Percentiles rank a stretch among this genome's conserved stretches.
phyloP scores from a whole-genome alignment of 2,113 vertebrate species.

The Prietella phreatophila region DNA sequence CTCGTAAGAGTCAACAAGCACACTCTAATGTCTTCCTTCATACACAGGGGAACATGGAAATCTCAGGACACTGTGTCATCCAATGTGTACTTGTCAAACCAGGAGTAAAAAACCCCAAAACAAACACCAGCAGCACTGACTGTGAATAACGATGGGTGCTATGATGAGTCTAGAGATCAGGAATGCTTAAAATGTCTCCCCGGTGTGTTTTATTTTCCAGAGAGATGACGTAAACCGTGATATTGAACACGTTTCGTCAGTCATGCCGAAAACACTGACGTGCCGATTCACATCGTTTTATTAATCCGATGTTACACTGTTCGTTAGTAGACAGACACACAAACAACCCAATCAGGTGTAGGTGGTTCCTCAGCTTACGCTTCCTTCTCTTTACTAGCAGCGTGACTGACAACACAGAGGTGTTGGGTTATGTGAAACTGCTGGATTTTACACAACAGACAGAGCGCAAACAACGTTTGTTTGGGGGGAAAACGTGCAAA shows the following conservation, averaged over 20 bases:
- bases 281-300: neutral
- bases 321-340: neutral
- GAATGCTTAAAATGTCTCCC: neutral
- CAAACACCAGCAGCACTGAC: no score
- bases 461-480: neutral
- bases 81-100: neutral
- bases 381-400: neutral
- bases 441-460: neutral
- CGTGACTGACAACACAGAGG: neutral
- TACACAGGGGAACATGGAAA: neutral
- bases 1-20: slow-evolving; percentile 7
- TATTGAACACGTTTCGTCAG: neutral
- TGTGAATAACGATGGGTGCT: neutral
- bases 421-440: neutral
- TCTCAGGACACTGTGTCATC: neutral
- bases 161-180: neutral
- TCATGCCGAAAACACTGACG: neutral
- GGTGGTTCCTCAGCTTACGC: neutral
- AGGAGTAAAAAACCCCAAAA: neutral
- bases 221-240: neutral
- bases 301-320: neutral
- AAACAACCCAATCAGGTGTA: neutral
- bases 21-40: neutral
- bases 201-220: neutral
- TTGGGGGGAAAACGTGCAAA: neutral